phyloP scores from a whole-genome alignment of 2,888 invertebrate species.

The Apamea anceps region DNA sequence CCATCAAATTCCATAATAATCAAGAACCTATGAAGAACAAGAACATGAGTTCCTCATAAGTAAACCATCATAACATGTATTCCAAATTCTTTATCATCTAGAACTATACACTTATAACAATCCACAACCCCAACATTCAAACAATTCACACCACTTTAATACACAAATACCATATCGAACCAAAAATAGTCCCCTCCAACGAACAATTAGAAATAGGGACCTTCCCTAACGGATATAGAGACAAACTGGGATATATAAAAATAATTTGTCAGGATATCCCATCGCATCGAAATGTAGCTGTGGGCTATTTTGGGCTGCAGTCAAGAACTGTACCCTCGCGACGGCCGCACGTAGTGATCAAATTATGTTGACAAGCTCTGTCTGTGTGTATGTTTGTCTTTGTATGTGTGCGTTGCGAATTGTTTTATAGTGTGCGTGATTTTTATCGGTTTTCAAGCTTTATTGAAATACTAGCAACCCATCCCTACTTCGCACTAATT shows the following conservation, averaged over 20 bases:
- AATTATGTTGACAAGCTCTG: conserved; percentile 60
- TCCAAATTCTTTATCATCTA: background rate
- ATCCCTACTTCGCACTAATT: background rate
- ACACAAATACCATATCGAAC: conserved; percentile 37
- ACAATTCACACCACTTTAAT: conserved; percentile 23
- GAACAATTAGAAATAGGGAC: conserved; percentile 60
- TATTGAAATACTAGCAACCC: conserved; percentile 1
- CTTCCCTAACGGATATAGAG: conserved; percentile 78
- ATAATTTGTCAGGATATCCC: conserved; percentile 89
- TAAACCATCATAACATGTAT: background rate
- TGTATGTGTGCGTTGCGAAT: conserved; percentile 29
- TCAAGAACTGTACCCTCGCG: conserved; percentile 59
- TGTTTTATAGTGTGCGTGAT: conserved; percentile 16
- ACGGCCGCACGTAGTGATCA: conserved; percentile 51
- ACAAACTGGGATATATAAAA: conserved; percentile 85
- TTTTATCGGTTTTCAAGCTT: conserved; percentile 12
- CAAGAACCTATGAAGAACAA: background rate
- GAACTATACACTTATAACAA: background rate
- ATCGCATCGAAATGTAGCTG: conserved; percentile 76
- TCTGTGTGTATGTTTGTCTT: conserved; percentile 8
- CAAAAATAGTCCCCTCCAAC: conserved; percentile 58
- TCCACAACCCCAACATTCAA: background rate
- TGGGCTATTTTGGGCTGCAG: conserved; percentile 67
- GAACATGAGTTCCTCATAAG: background rate
- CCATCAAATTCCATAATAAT: background rate